Evolutionary conservation across 2,888 invertebrate genomes (phyloP), one percentile per base, ranked within the genome.

Genomic region (Melolontha melolontha): DNA sequence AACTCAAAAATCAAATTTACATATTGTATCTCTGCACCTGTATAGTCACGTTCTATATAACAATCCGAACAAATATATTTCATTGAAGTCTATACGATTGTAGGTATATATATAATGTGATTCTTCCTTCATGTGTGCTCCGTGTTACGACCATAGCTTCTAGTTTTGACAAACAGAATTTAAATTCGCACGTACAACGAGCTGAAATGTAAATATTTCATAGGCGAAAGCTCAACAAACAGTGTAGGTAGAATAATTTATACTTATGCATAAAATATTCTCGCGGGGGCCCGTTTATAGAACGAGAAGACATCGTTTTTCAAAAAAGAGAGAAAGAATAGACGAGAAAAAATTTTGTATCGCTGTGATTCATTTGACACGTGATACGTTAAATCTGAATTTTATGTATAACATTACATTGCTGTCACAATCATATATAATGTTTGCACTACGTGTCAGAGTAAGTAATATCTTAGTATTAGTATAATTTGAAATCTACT

Each of bases 131-230:
- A 14, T 17, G 22, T 17, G 29, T 22, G 44, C 7, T n/a, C 22
- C n/a, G 50, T 42, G 55, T 67, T 52, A 47, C 47, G 64, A 41
- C 64, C 40, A 27, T 27, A 22, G 73, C 72, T 72, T 72, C 72
- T 71, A 74, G 75, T 75, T 76, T 78, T 77, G 76, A 78, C 75
- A 78, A 78, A 77, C 77, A 77, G 76, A 78, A 76, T 78, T 77
- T 78, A 76, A 77, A 76, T 77, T 74, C 75, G 69, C 74, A 70
- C 74, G 73, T 74, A 73, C 74, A 76, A 76, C 75, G 75, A 74
- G 71, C 74, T 74, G 76, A 75, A 77, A 78, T 76, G 77, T 77
- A 77, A 78, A 78, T 77, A 77, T 77, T 77, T 78, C 76, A 78
- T 74, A 72, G 72, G 62, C 73, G 74, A 75, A 75, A 74, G 77